A percentile compares a stretch with the other conserved stretches of the same genome.
phyloP scores from a whole-genome alignment of 2,888 invertebrate species.

The Brenthis ino region DNA sequence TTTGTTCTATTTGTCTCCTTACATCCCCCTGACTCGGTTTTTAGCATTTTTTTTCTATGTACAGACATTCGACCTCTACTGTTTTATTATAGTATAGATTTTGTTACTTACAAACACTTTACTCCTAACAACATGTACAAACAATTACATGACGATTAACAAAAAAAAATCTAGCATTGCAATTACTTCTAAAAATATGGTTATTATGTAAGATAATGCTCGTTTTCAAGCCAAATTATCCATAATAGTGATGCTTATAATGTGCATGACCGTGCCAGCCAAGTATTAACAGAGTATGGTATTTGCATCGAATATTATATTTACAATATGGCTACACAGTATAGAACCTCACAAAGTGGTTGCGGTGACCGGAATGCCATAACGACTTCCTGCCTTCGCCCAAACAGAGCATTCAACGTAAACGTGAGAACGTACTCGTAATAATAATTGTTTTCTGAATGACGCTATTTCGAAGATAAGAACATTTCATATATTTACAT shows the following conservation, averaged over 20 bases:
- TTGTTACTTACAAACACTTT: too few species aligned
- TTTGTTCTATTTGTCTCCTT: too few species aligned
- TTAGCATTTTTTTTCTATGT: too few species aligned
- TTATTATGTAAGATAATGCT: neutral
- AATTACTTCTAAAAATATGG: neutral
- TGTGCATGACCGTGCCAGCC: neutral
- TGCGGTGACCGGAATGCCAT: constrained; percentile 31
- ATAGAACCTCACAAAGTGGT: constrained; percentile 18
- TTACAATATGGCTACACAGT: constrained; percentile 2
- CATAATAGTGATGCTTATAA: neutral
- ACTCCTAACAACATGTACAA: too few species aligned
- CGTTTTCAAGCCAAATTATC: constrained; percentile 7
- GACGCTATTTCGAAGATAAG: constrained; percentile 9
- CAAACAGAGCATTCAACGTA: constrained; percentile 7
- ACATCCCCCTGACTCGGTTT: too few species aligned
- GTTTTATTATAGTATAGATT: too few species aligned
- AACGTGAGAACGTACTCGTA: neutral
- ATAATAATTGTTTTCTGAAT: constrained; percentile 6
- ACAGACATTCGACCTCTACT: too few species aligned
- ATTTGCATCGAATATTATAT: constrained; percentile 15
- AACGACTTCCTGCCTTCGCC: constrained; percentile 39
- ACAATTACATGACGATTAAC: too few species aligned
- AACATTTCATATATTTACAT: neutral
- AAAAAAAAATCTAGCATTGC: too few species aligned
- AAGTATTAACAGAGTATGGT: neutral